A percentile compares a stretch with the other conserved stretches of the same genome.
Conservation (phyloP, 1,140 invertebrate species). For the Apocrypta bakeri region DNA sequence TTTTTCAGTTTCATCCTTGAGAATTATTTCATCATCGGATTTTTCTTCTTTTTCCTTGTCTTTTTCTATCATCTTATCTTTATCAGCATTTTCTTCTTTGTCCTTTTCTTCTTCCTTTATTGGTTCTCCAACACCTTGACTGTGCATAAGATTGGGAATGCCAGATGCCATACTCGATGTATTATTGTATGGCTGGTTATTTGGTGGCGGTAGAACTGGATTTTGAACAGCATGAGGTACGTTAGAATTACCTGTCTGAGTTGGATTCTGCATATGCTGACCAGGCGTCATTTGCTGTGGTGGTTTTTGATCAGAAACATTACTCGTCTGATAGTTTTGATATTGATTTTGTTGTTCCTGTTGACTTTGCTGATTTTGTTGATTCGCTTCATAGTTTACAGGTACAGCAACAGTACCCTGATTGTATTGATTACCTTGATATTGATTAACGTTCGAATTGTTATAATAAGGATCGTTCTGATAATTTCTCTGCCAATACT, state of each 20-base stretch:
- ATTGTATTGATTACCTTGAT: slow-evolving; percentile 64
- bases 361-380: slow-evolving; percentile 45
- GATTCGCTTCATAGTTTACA: slow-evolving; percentile 37
- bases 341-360: slow-evolving; percentile 67
- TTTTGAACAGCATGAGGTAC: slow-evolving; percentile 49
- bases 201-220: slow-evolving; percentile 11
- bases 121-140: slow-evolving; percentile 9
- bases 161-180: neutral
- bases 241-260: slow-evolving; percentile 15
- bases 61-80: slow-evolving; percentile 71
- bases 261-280: slow-evolving; percentile 45
- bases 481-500: slow-evolving; percentile 71
- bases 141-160: neutral
- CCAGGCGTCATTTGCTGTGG: slow-evolving; percentile 8
- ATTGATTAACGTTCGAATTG: slow-evolving; percentile 60
- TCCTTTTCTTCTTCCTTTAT: slow-evolving; percentile 62
- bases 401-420: neutral
- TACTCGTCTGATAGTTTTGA: slow-evolving; percentile 61
- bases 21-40: slow-evolving; percentile 67
- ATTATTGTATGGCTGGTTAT: neutral
- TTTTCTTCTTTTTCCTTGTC: slow-evolving; percentile 77
- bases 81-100: slow-evolving; percentile 63
- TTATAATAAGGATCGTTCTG: slow-evolving; percentile 65
- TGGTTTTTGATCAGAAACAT: slow-evolving; percentile 45
- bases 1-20: slow-evolving; percentile 69